phyloP scores from a whole-genome alignment of 2,888 invertebrate genomes.

The Cyaniris semiargus region DNA sequence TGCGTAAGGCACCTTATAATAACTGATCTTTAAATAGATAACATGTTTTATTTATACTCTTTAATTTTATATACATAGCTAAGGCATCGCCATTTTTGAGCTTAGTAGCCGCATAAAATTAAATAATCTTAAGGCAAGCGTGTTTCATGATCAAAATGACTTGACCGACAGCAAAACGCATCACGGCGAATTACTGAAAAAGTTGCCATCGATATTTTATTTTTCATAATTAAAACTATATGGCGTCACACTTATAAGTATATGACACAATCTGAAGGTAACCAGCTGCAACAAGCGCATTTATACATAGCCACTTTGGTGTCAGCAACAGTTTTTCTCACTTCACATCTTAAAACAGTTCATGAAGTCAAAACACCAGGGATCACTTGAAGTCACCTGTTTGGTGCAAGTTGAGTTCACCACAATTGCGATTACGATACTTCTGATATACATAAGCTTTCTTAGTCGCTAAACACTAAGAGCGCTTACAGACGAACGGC shows the following conservation, averaged over 20 bases:
- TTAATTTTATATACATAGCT: background rate
- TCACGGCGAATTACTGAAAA: background rate
- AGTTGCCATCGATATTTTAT: background rate
- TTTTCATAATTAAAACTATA: background rate
- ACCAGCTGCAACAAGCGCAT: background rate
- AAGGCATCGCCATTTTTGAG: background rate
- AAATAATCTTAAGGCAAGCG: conserved; percentile 18
- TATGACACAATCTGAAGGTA: background rate
- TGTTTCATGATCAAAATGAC: background rate
- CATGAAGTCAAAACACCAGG: background rate
- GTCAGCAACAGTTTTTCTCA: background rate
- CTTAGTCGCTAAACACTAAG: background rate
- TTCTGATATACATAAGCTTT: background rate
- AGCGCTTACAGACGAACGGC: too few species aligned
- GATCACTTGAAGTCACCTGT: background rate
- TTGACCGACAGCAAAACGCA: background rate
- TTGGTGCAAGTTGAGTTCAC: background rate
- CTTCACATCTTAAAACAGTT: background rate
- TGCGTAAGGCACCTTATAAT: conserved; percentile 35
- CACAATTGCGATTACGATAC: background rate
- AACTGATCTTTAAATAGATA: conserved; percentile 3
- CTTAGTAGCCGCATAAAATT: background rate
- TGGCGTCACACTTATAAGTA: background rate
- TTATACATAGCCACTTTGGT: background rate
- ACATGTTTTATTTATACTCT: background rate